Conservation (phyloP, 2,797 vertebrate genomes). For the Notolepis coatsorum region DNA sequence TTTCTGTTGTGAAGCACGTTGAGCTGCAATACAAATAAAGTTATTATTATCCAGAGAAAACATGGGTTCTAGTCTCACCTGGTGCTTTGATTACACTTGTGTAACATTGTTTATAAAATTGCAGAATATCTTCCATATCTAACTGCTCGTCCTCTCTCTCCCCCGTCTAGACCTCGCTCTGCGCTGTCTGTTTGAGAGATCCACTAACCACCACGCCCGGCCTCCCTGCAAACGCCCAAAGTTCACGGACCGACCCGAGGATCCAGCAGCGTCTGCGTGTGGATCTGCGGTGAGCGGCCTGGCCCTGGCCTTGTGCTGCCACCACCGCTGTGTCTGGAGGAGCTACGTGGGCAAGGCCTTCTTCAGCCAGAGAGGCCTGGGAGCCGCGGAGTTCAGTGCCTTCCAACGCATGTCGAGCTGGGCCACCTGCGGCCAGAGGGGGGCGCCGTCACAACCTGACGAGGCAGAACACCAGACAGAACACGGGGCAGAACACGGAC, state of each 20-base stretch:
- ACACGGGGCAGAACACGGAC: slow-evolving; percentile 65
- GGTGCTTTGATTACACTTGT: no score
- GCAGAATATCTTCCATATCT: no score
- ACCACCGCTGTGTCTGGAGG: slow-evolving; percentile 96
- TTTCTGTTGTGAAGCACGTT: not conserved
- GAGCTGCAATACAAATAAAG: no score
- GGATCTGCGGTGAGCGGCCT: slow-evolving; percentile 87
- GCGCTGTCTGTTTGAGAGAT: slow-evolving; percentile 87
- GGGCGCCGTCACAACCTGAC: not conserved
- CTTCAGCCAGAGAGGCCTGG: slow-evolving; percentile 87
- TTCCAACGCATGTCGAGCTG: slow-evolving; percentile 97
- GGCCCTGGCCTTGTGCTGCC: slow-evolving; percentile 93
- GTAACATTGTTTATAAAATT: no score
- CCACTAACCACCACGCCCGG: slow-evolving; percentile 32
- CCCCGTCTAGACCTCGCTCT: slow-evolving; percentile 89
- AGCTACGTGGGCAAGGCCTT: slow-evolving; percentile 94
- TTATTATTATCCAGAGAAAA: no score
- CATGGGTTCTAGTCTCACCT: no score
- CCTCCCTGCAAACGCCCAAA: slow-evolving; percentile 83
- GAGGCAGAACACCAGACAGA: slow-evolving; percentile 64
- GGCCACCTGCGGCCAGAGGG: slow-evolving; percentile 91
- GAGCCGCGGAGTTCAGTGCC: slow-evolving; percentile 86
- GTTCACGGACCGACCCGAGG: slow-evolving; percentile 38
- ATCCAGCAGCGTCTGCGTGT: slow-evolving; percentile 44
- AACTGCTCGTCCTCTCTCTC: slow-evolving; percentile 4